These are phyloP conservation scores for Tribolium castaneum DNA, from an alignment of 1,140 invertebrate species.

Conservation along the genomic window DNA sequence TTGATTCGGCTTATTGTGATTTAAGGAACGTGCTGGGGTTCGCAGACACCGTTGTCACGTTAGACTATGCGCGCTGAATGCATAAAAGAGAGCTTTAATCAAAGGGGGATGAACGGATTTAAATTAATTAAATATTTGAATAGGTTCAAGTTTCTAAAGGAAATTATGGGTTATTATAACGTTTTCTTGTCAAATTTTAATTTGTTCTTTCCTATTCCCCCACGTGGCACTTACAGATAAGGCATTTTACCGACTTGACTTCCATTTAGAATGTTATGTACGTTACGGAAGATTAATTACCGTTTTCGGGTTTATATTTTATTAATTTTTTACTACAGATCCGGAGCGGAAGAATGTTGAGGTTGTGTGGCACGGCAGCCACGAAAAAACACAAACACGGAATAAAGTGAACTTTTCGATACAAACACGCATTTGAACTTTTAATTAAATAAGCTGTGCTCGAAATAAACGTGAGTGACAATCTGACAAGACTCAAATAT, in stretches of 20 bases:
- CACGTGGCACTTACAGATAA: constrained; percentile 37
- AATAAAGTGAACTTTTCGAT: background rate
- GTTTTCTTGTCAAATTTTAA: constrained; percentile 48
- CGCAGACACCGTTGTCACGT: constrained; percentile 37
- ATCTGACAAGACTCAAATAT: no score
- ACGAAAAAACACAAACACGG: no score
- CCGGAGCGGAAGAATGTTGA: background rate
- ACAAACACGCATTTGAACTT: no score
- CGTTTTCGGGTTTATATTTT: background rate
- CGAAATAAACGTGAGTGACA: no score
- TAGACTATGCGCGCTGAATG: constrained; percentile 41
- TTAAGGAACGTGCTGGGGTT: constrained; percentile 21
- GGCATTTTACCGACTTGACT: constrained; percentile 23
- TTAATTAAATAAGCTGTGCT: no score
- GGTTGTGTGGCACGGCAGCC: background rate
- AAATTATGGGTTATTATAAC: constrained; percentile 49
- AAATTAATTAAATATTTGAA: constrained; percentile 51
- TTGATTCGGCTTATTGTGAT: constrained; percentile 40
- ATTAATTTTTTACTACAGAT: background rate
- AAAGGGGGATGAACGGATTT: constrained; percentile 47
- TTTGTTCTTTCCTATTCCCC: constrained; percentile 37
- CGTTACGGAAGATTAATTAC: constrained; percentile 22
- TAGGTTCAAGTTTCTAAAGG: constrained; percentile 44
- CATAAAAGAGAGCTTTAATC: constrained; percentile 48
- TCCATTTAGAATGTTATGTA: background rate